Base-by-base conservation (phyloP, 92 coral and sea anemone genomes). In the Galaxea fascicularis region DNA sequence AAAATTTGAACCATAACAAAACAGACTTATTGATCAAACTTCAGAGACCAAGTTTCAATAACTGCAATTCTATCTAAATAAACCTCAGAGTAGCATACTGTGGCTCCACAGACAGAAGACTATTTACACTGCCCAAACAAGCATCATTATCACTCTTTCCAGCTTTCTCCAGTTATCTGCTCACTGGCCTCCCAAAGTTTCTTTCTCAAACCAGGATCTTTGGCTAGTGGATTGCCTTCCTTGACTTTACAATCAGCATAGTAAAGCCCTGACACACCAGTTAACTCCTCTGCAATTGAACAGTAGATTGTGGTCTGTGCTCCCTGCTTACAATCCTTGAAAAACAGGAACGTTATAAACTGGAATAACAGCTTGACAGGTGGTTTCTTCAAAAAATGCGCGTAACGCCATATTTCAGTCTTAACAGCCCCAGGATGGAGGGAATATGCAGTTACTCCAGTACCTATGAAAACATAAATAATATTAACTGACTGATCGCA, bases 221-320 rank as follows among this genome's bases (percentile, higher is more conserved):
- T 65, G 28, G 94, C 93, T 10, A 75, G 67, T 17, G 62, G 62
- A 11, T 51, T 76, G 29, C 90, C 85, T 57, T 91, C 91, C 52
- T 77, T 86, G 13, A 70, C 77, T 68, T 70, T 72, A 22, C 97
- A 93, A 27, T 93, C 94, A 44, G 82, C 57, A 64, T 85, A 93
- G 82, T 91, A 93, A 82, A 85, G 84, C 14, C 97, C 97, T 11
- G 88, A 84, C 15, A 85, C 89, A 63, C 88, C 85, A 52, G 85
- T 84, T 24, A 88, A 71, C 46, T 89, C 94, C 68, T 93, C 94
- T 30, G 94, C 74, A 6, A 93, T 93, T 29, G 97, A 93, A 77
- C 94, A 89, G 54, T 93, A 89, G 72, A 93, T 91, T 47, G 94
- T 64, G 8, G 97, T 93, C 71, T 93, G 97, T 20, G 97, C 97